Base-by-base conservation (phyloP, 2,888 invertebrate species). In the Esperia sulphurella region DNA sequence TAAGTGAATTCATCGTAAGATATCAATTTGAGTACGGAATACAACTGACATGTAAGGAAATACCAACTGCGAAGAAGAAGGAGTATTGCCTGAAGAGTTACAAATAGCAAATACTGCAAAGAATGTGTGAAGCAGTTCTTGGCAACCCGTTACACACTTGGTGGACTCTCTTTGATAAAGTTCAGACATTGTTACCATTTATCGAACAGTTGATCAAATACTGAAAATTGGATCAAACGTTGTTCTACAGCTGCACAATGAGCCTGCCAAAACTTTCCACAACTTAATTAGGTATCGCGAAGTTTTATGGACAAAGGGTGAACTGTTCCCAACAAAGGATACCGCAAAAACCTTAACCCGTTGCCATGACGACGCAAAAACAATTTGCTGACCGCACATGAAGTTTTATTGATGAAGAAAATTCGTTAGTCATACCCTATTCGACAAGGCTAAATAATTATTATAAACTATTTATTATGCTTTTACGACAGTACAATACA, bases 261-360 rank as follows among this genome's bases (percentile, higher is more conserved):
- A 71, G 56, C 65, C 68, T 61, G 57, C 66, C 72, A 61, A 72
- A 74, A 78, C 66, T 77, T 77, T 63, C 62, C 61, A 59, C 61
- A 56, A 62, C 59, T 68, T 80, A 83, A 84, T 83, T 83, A 83
- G 74, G 78, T 74, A 73, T 68, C 60, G 59, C 67, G 57, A 76
- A 80, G 70, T 82, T 83, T 77, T 71, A 67, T 62, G 61, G 68
- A 69, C 69, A 70, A 72, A 75, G 72, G 74, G 69, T 65, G 54
- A 43, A 48, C 61, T 54, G 55, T 49, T n/a, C 10, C 41, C 31
- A 35, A 51, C 58, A 52, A 61, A 59, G 60, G 46, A 60, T 55
- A 59, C 58, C 60, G 70, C 76, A 78, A 82, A 82, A 83, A 81
- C 70, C 65, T 58, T 53, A 59, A 49, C 56, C 65, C 59, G 73